phyloP scores from a whole-genome alignment of 2,113 vertebrate species.

The Delphinus delphis region DNA sequence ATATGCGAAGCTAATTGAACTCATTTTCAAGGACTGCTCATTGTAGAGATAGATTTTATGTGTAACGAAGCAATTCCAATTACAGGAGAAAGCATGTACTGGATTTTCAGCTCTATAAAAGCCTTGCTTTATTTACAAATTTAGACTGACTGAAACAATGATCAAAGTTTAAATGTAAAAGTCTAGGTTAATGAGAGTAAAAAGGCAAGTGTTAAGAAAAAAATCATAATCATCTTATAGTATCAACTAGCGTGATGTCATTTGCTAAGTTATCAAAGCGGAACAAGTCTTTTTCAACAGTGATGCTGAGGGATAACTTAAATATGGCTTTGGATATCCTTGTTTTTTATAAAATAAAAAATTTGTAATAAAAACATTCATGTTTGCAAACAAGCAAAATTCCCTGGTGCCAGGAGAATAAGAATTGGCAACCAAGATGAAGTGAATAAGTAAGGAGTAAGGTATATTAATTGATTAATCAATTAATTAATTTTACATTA shows the following conservation, averaged over 20 bases:
- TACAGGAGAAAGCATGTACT: not conserved
- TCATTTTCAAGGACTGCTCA: not conserved
- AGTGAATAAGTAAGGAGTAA: not conserved
- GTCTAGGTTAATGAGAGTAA: not conserved
- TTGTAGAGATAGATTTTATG: not conserved
- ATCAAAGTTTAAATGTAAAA: constrained; percentile 6
- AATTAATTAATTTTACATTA: not conserved
- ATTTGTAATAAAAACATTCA: not conserved
- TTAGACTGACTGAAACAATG: not conserved
- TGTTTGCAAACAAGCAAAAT: not conserved
- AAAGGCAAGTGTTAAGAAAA: not conserved
- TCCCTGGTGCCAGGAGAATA: not conserved
- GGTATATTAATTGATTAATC: not conserved
- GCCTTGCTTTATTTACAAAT: not conserved
- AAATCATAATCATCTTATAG: not conserved
- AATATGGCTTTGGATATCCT: not conserved
- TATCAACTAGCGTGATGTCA: not conserved
- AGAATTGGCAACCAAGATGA: not conserved
- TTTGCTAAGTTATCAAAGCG: not conserved
- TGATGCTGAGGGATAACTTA: not conserved
- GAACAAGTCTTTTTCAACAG: not conserved
- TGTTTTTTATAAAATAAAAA: not conserved
- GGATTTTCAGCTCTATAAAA: constrained; percentile 37
- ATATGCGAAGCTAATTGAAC: not conserved
- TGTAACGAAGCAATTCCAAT: not conserved